Evolutionary conservation across 2,113 vertebrate species (phyloP).

Genomic region (Fregata magnificens): DNA sequence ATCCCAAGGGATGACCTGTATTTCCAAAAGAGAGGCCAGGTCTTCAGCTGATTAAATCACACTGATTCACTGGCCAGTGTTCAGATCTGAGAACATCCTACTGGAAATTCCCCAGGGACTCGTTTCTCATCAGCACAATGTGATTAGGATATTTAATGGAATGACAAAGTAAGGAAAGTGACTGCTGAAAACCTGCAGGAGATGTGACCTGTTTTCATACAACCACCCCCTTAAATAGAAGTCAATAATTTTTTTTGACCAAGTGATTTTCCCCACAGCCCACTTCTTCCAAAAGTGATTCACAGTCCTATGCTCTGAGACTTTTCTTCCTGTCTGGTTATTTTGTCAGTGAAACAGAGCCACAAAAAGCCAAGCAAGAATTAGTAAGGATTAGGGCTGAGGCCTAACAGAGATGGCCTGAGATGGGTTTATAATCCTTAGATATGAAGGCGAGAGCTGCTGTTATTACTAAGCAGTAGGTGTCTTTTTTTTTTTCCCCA

Average conservation of each 20-base stretch:
- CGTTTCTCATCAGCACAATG: background rate
- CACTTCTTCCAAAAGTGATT: background rate
- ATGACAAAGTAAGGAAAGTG: background rate
- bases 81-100: background rate
- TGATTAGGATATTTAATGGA: background rate
- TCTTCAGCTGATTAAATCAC: background rate
- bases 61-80: background rate
- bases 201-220: background rate
- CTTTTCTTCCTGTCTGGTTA: background rate
- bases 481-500: background rate
- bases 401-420: background rate
- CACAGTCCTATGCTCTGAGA: background rate
- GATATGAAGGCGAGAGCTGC: background rate
- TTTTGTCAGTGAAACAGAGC: background rate
- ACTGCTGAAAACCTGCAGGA: background rate
- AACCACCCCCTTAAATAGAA: background rate
- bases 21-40: background rate
- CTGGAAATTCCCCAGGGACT: background rate
- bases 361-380: background rate
- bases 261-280: background rate
- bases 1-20: background rate
- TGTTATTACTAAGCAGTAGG: background rate
- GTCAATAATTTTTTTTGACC: background rate
- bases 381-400: background rate
- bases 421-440: conserved; percentile 2